Evolutionary conservation across 2,113 vertebrate genomes (phyloP).

Genomic region (Petromus typicus): DNA sequence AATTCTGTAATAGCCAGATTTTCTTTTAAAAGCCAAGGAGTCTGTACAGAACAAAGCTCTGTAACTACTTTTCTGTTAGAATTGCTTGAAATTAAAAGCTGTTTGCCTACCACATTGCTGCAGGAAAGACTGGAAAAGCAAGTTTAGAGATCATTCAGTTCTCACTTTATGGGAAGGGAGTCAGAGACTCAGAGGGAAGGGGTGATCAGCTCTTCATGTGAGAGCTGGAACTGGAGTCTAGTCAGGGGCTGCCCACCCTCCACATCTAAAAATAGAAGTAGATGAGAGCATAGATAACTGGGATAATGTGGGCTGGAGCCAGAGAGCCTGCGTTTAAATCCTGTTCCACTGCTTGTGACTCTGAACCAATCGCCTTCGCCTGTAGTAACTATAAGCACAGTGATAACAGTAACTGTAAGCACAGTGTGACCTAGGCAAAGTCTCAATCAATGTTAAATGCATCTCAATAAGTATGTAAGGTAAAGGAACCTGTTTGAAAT

Average conservation of each 20-base stretch:
- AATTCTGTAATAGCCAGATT: neutral
- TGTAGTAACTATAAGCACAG: neutral
- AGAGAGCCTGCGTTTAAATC: neutral
- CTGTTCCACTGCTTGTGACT: neutral
- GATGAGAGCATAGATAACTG: neutral
- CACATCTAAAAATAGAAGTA: neutral
- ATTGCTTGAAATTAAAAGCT: constrained; percentile 45
- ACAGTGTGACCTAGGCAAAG: neutral
- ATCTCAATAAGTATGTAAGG: neutral
- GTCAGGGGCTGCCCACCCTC: neutral
- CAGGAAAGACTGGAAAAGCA: neutral
- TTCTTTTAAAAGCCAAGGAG: neutral
- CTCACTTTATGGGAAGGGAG: neutral
- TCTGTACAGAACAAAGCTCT: neutral
- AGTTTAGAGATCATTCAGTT: neutral
- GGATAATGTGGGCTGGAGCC: neutral
- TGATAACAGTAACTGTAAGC: too few species aligned
- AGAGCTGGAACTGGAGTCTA: neutral
- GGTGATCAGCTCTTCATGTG: neutral
- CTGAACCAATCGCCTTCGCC: neutral
- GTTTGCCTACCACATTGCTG: neutral
- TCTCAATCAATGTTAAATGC: neutral
- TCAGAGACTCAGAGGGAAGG: neutral
- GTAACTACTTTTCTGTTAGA: neutral
- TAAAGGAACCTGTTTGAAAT: neutral